Evolutionary conservation across 2,888 invertebrate species (phyloP), one percentile per base, ranked within the genome.

Genomic region (Myopa testacea): DNA sequence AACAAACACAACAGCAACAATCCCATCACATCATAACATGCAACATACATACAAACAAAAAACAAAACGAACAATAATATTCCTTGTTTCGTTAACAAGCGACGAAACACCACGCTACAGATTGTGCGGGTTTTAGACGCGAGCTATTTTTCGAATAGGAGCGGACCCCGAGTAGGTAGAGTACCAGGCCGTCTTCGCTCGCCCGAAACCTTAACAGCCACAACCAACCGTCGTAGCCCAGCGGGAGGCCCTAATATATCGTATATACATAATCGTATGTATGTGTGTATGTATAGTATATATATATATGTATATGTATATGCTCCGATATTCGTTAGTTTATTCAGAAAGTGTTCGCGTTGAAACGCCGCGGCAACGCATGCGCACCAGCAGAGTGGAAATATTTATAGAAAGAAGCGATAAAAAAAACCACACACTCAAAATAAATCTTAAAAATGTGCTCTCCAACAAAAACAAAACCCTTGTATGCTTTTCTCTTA

Each of bases 11-110:
- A 73, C 60, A 71, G 10, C 0, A 63, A 63, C 12, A 12, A 14
- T 34, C 14, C n/a, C 68, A 34, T 19, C 38, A 45, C 45, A 78
- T 74, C 40, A 75, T 34, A 74, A 58, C 68, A 65, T 69, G 71
- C 67, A 76, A 68, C 76, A 72, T 62, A 10, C 55, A 37, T 16
- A n/a, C 5, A 26, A 58, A 52, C 26, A 52, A 58, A 5, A 26
- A 37, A 34, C 34, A 52, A 50, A 14, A 7, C 7, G 58, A 72
- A 71, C n/a, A 52, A 60, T 34, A 37, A 63, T 7, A 8, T 55
- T n/a, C 5, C 14, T n/a, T 50, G 70, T 26, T 52, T 34, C 14
- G 40, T 34, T 37, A 37, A 65, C 37, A 34, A 65, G 65, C 65
- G 26, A 63, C 67, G 37, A 67, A n/a, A 16, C 55, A 5, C n/a